phyloP scores from a whole-genome alignment of 2,888 invertebrate genomes.

The Anarsia innoxiella region DNA sequence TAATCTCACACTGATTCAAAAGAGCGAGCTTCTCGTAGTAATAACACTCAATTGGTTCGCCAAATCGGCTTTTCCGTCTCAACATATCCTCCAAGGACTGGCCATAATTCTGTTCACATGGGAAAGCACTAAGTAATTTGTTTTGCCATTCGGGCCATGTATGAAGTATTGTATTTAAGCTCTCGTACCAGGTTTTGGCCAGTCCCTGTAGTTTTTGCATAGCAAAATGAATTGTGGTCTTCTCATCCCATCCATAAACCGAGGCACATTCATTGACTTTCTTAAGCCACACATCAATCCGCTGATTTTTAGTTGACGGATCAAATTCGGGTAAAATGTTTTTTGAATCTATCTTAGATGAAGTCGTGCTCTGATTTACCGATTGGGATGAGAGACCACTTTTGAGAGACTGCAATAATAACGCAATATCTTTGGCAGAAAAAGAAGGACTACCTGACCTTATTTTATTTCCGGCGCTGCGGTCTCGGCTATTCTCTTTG shows the following conservation, averaged over 20 bases:
- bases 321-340: constrained; percentile 13
- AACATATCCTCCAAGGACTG: constrained; percentile 20
- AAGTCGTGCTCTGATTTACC: no score
- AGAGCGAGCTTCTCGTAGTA: constrained; percentile 15
- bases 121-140: constrained; percentile 18
- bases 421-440: no score
- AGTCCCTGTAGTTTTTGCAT: constrained; percentile 23
- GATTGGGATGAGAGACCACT: no score
- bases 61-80: constrained; percentile 8
- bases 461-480: no score
- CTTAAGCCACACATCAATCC: constrained; percentile 12
- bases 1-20: constrained; percentile 13
- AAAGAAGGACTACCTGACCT: no score
- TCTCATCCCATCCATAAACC: constrained; percentile 20
- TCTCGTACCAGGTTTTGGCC: constrained; percentile 21
- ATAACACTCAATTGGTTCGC: constrained; percentile 14
- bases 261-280: constrained; percentile 15
- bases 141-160: constrained; percentile 22
- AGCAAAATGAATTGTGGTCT: constrained; percentile 18
- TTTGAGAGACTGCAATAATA: no score
- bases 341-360: neutral
- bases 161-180: constrained; percentile 15
- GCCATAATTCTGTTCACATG: constrained; percentile 16
- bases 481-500: no score
- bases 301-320: constrained; percentile 13